Percentiles rank a stretch among this genome's conserved stretches.
These are phyloP conservation scores for Darevskia nairensis DNA, from an alignment of 2,797 vertebrate species.

Conservation along the genomic window DNA sequence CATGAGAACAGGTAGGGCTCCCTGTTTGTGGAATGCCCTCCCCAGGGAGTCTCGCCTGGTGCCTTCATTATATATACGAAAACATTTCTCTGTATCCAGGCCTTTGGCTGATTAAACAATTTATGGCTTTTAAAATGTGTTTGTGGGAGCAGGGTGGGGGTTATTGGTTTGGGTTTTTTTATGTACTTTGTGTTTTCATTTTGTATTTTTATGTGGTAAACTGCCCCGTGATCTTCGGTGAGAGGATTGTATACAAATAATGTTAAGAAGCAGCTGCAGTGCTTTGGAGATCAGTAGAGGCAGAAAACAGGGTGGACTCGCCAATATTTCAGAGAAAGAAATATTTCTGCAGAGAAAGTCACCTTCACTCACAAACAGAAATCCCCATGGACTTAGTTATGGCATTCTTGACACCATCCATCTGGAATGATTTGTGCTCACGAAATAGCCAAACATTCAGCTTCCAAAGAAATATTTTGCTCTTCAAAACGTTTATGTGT, in stretches of 20 bases:
- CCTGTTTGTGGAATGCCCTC: too few species aligned
- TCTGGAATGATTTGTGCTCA: not conserved
- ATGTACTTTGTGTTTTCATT: too few species aligned
- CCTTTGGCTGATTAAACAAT: too few species aligned
- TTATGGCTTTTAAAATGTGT: too few species aligned
- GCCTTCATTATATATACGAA: too few species aligned
- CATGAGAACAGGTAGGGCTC: too few species aligned
- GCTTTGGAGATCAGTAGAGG: not conserved
- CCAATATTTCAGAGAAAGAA: not conserved
- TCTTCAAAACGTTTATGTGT: slow-evolving; percentile 1
- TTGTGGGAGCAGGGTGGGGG: too few species aligned
- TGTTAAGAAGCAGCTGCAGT: not conserved
- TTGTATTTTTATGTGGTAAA: too few species aligned
- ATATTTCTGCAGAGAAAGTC: slow-evolving; percentile 3
- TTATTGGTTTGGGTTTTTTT: too few species aligned
- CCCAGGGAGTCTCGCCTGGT: too few species aligned
- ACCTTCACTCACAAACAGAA: not conserved
- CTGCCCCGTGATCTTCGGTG: too few species aligned
- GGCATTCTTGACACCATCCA: not conserved
- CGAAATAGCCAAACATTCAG: not conserved
- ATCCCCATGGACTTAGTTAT: not conserved
- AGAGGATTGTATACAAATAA: not conserved
- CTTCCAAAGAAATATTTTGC: not conserved
- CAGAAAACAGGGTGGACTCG: not conserved
- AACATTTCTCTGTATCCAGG: too few species aligned